These are phyloP conservation scores for Dryobates pubescens DNA, from an alignment of 2,797 vertebrate genomes.

Conservation along the genomic window DNA sequence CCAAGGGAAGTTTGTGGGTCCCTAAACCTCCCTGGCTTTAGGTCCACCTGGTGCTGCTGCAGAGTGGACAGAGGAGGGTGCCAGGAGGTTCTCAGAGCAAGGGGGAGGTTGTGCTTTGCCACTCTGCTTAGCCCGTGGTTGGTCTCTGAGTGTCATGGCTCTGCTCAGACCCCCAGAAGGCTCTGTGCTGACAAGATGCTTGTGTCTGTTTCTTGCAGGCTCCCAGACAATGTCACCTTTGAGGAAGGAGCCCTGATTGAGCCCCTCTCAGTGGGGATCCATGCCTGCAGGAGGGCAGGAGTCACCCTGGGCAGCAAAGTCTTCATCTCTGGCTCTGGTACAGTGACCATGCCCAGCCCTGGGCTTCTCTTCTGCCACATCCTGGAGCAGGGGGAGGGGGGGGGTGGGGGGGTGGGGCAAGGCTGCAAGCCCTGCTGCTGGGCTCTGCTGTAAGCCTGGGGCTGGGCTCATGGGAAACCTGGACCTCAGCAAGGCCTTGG, in stretches of 20 bases:
- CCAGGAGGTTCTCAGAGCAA: background rate
- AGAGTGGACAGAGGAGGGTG: background rate
- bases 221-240: conserved; percentile 93
- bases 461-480: background rate
- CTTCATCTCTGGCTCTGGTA: conserved; percentile 80
- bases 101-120: background rate
- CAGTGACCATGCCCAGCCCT: background rate
- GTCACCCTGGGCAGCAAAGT: conserved; percentile 90
- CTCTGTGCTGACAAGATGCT: background rate
- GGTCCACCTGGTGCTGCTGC: background rate
- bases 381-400: background rate
- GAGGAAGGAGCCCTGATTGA: conserved; percentile 97
- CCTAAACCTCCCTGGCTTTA: background rate
- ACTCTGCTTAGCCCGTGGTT: background rate
- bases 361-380: background rate
- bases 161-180: background rate
- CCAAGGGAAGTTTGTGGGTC: background rate
- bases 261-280: conserved; percentile 95
- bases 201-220: conserved; percentile 75
- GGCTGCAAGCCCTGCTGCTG: background rate
- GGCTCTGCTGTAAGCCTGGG: background rate
- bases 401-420: background rate
- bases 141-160: background rate
- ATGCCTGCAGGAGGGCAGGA: conserved; percentile 89
- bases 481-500: no score